Percentiles rank a stretch among this genome's conserved stretches.
phyloP scores from a whole-genome alignment of 2,888 invertebrate species.

The Erebia ligea region DNA sequence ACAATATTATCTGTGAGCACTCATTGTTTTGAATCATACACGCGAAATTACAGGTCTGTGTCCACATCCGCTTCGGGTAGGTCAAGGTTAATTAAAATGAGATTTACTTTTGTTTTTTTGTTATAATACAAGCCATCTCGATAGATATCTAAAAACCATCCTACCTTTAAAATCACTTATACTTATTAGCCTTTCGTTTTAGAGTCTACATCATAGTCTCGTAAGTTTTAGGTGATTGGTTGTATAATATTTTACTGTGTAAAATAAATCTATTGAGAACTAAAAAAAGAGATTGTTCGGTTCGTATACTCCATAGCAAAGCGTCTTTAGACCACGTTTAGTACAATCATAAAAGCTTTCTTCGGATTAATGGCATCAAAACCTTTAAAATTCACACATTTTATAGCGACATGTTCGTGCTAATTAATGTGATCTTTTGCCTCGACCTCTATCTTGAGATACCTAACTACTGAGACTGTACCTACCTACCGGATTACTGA shows the following conservation, averaged over 20 bases:
- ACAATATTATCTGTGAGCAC: slow-evolving; percentile 17
- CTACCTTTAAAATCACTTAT: too few relatives aligned
- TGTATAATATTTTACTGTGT: too few relatives aligned
- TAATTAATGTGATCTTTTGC: slow-evolving; percentile 10
- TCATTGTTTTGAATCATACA: slow-evolving; percentile 14
- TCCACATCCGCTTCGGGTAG: slow-evolving; percentile 9
- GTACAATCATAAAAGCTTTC: not conserved
- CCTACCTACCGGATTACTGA: too few relatives aligned
- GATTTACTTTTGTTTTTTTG: not conserved
- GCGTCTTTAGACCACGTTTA: not conserved
- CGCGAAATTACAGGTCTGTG: slow-evolving; percentile 11
- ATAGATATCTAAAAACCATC: not conserved
- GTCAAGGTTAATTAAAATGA: slow-evolving; percentile 15
- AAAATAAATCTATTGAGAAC: not conserved
- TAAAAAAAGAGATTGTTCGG: not conserved
- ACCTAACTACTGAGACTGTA: not conserved
- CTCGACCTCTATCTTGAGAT: not conserved
- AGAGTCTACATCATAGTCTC: too few relatives aligned
- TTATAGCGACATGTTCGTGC: slow-evolving; percentile 7
- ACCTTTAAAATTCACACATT: slow-evolving; percentile 1
- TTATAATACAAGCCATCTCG: not conserved
- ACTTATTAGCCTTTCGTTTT: too few relatives aligned
- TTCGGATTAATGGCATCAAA: slow-evolving; percentile 5
- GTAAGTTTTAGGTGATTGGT: too few relatives aligned
- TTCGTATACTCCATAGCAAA: not conserved